These are phyloP conservation scores for Delphinus delphis DNA, from an alignment of 2,113 vertebrate genomes.

Conservation along the genomic window DNA sequence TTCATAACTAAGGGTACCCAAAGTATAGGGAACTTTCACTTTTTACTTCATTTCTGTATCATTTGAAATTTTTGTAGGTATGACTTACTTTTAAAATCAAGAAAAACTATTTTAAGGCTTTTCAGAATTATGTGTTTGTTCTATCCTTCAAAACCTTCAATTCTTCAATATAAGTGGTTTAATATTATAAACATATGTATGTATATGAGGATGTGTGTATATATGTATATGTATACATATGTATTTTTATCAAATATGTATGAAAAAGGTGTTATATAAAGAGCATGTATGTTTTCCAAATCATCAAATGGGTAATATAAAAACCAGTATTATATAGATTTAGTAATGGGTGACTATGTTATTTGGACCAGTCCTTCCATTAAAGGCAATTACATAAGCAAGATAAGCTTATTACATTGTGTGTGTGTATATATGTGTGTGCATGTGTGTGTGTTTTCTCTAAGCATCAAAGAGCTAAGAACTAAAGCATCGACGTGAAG, in stretches of 20 bases:
- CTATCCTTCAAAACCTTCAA: not conserved
- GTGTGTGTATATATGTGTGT: not conserved
- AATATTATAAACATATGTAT: not conserved
- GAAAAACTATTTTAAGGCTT: not conserved
- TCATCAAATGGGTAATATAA: not conserved
- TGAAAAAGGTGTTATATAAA: not conserved
- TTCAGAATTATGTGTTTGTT: not conserved
- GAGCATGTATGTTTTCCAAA: not conserved
- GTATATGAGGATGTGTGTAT: not conserved
- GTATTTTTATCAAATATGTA: not conserved
- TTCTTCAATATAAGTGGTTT: not conserved
- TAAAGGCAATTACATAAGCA: not conserved
- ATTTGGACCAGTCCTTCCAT: not conserved
- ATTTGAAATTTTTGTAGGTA: not conserved
- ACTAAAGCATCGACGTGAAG: not conserved
- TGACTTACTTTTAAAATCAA: not conserved
- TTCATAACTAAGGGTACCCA: not conserved
- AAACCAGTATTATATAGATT: not conserved
- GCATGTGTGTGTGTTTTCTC: not conserved
- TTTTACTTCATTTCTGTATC: not conserved
- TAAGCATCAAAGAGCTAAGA: not conserved
- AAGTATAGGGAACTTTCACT: not conserved
- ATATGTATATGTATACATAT: not conserved
- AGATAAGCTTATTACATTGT: not conserved
- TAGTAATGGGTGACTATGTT: not conserved